A percentile compares a stretch with the other conserved stretches of the same genome.
phyloP scores from a whole-genome alignment of 2,113 vertebrate genomes.

The Dunckerocampus dactyliophorus region DNA sequence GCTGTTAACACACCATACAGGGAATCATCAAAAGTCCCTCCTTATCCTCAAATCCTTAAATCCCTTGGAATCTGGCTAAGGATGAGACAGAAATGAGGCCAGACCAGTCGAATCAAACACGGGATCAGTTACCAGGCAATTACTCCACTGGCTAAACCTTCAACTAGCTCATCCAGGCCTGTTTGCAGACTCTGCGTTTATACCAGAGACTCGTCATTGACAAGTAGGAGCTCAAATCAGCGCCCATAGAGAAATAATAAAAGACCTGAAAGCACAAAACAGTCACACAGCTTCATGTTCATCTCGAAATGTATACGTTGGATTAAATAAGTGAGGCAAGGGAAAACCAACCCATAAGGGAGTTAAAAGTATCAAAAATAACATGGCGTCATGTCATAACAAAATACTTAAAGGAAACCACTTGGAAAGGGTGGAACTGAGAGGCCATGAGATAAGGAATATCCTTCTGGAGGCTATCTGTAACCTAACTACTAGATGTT shows the following conservation, averaged over 20 bases:
- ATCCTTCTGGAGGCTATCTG: no score
- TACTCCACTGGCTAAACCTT: slow-evolving; percentile 57
- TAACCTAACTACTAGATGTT: no score
- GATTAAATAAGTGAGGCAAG: no score
- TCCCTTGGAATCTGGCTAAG: slow-evolving; percentile 61
- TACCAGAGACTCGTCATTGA: slow-evolving; percentile 22
- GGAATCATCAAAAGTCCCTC: slow-evolving; percentile 63
- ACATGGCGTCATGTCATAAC: no score
- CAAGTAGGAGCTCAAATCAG: slow-evolving; percentile 25
- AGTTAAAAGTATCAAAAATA: no score
- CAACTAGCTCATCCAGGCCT: slow-evolving; percentile 34
- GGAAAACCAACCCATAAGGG: not conserved
- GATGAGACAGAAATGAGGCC: slow-evolving; percentile 65
- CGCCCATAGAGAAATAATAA: slow-evolving; percentile 20
- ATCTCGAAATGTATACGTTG: no score
- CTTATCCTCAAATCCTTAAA: slow-evolving; percentile 65
- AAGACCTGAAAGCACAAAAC: slow-evolving; percentile 9
- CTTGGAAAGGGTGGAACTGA: no score
- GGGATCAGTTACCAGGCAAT: slow-evolving; percentile 64
- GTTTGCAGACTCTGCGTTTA: slow-evolving; percentile 28
- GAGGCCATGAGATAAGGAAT: no score
- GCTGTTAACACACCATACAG: slow-evolving; percentile 72
- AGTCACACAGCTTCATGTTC: not conserved
- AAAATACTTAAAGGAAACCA: no score
- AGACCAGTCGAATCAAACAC: slow-evolving; percentile 62